A percentile compares a stretch with the other conserved stretches of the same genome.
phyloP scores from a whole-genome alignment of 30 jellyfish, hydroid and myxozoan species.

The Pseudorhiza aurosa region DNA sequence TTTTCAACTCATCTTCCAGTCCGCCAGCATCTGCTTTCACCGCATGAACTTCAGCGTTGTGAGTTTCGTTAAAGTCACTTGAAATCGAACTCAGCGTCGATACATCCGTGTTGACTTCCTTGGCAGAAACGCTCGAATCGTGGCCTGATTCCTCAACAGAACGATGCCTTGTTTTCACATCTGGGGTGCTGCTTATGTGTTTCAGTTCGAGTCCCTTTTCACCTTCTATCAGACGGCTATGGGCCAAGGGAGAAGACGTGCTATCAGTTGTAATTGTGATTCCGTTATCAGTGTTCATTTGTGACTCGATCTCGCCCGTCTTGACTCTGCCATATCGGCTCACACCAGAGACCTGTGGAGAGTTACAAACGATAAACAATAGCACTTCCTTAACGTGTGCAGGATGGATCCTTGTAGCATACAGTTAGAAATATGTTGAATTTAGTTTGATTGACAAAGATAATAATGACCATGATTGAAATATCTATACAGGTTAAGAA shows the following conservation, averaged over 20 bases:
- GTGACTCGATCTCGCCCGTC: background rate
- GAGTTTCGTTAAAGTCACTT: conserved; percentile 9
- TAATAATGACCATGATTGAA: too few relatives aligned
- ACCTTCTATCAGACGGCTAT: background rate
- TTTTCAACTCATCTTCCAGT: conserved; percentile 36
- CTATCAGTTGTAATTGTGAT: background rate
- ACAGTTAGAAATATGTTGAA: too few relatives aligned
- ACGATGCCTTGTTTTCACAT: background rate
- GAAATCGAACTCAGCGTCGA: conserved; percentile 52
- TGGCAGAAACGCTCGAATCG: background rate
- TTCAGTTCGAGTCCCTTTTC: background rate
- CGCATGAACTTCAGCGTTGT: background rate
- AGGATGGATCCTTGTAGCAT: too few relatives aligned
- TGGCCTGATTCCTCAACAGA: background rate
- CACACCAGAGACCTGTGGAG: background rate
- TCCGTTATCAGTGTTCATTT: background rate
- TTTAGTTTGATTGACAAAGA: too few relatives aligned
- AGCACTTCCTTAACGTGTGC: too few relatives aligned
- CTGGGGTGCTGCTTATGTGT: conserved; percentile 55
- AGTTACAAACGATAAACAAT: too few relatives aligned
- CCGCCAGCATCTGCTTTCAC: conserved; percentile 16
- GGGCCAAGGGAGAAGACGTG: conserved; percentile 16
- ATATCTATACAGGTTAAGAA: too few relatives aligned
- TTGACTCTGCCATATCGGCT: background rate
- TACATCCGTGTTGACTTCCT: conserved; percentile 10